These are phyloP conservation scores for Isaurus tuberculatus DNA, from an alignment of 92 coral and sea anemone genomes.

Conservation along the genomic window DNA sequence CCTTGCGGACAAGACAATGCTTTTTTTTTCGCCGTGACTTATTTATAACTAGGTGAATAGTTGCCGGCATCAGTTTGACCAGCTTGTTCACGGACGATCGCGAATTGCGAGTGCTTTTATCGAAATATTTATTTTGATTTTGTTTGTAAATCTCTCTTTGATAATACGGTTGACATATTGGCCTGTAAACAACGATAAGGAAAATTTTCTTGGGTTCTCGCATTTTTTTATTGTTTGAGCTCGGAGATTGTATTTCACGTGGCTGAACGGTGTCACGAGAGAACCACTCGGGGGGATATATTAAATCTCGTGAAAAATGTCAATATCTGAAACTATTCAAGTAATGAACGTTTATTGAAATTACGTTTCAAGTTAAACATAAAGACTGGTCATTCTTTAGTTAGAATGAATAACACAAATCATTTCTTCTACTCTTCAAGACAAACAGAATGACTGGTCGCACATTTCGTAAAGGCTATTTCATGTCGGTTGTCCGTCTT, in stretches of 20 bases:
- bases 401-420: too few relatives aligned
- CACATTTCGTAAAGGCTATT: too few relatives aligned
- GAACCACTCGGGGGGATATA: not conserved
- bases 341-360: too few relatives aligned
- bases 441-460: too few relatives aligned
- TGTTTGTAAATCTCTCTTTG: constrained; percentile 4
- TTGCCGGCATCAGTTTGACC: not conserved
- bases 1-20: not conserved
- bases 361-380: too few relatives aligned
- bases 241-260: constrained; percentile 9
- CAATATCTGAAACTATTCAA: too few relatives aligned
- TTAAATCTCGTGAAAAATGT: too few relatives aligned
- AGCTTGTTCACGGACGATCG: not conserved
- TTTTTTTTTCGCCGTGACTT: too few relatives aligned
- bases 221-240: constrained; percentile 11
- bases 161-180: constrained; percentile 7
- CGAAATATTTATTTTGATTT: not conserved
- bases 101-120: constrained; percentile 1
- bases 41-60: not conserved
- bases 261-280: not conserved
- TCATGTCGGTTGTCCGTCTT: too few relatives aligned
- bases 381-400: too few relatives aligned
- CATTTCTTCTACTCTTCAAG: too few relatives aligned
- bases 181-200: constrained; percentile 13
- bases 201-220: not conserved